phyloP scores from a whole-genome alignment of 1,140 invertebrate genomes.

The Myzus persicae region DNA sequence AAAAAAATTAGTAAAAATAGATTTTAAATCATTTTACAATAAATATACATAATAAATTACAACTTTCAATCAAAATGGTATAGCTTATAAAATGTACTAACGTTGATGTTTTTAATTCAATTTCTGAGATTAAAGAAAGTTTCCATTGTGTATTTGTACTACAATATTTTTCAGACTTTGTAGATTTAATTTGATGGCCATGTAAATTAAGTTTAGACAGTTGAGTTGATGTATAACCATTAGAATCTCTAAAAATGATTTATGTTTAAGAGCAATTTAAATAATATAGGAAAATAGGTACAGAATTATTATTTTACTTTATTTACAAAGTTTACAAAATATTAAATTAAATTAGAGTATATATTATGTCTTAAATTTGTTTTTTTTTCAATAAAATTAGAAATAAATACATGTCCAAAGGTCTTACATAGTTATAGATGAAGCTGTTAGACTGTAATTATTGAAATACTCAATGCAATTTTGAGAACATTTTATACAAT shows the following conservation, averaged over 20 bases:
- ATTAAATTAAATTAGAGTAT: too few relatives aligned
- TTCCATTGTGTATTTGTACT: background rate
- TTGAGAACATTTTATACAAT: conserved; percentile 38
- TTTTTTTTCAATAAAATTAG: background rate
- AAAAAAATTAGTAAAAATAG: background rate
- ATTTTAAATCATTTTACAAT: background rate
- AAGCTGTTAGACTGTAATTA: conserved; percentile 26
- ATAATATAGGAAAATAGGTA: too few relatives aligned
- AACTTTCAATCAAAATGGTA: background rate
- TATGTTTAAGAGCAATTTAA: background rate
- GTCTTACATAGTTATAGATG: conserved; percentile 25
- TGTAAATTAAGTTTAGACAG: background rate
- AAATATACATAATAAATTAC: background rate
- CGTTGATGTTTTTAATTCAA: conserved; percentile 23
- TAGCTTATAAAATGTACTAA: background rate
- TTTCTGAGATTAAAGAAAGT: conserved; percentile 18
- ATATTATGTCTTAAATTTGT: too few relatives aligned
- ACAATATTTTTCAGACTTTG: background rate
- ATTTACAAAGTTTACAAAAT: background rate
- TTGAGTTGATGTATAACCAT: conserved; percentile 32
- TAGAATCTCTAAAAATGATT: conserved; percentile 39
- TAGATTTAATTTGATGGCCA: conserved; percentile 24
- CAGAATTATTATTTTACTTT: background rate
- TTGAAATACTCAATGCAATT: conserved; percentile 14
- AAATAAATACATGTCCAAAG: background rate